Percentiles rank a stretch among this genome's conserved stretches.
Conservation (phyloP, 1,140 invertebrate species). For the Caenorhabditis elegans region DNA sequence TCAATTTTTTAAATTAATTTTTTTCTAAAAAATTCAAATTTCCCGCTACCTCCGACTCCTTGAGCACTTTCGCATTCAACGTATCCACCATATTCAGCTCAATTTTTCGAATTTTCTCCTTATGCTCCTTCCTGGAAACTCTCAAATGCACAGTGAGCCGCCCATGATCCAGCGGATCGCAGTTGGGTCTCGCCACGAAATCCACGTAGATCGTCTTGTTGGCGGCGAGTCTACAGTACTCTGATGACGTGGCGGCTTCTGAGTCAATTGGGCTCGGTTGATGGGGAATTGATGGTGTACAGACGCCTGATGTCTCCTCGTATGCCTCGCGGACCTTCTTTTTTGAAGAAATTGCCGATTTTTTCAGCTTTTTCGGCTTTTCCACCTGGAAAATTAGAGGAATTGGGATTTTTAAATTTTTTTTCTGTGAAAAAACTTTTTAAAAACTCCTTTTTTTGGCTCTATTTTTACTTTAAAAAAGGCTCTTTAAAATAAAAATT, state of each 20-base stretch:
- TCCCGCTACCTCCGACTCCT: not conserved
- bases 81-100: not conserved
- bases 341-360: constrained; percentile 68
- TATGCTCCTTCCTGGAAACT: not conserved
- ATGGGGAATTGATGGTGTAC: constrained; percentile 39
- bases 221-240: not conserved
- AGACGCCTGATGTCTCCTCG: constrained; percentile 48
- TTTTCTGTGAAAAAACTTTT: too few relatives aligned
- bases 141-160: not conserved
- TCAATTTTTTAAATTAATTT: too few relatives aligned
- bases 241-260: not conserved
- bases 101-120: not conserved
- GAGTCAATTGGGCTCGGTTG: constrained; percentile 35
- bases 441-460: too few relatives aligned
- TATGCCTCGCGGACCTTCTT: constrained; percentile 55
- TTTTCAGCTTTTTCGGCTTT: constrained; percentile 61
- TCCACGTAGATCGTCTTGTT: not conserved
- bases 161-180: not conserved
- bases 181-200: not conserved
- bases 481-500: too few relatives aligned
- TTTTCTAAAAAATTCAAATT: too few relatives aligned
- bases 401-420: too few relatives aligned
- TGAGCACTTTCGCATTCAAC: not conserved
- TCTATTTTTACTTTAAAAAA: too few relatives aligned
- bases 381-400: not conserved